Conservation (phyloP, 2,113 vertebrate species). For the Egretta garzetta region DNA sequence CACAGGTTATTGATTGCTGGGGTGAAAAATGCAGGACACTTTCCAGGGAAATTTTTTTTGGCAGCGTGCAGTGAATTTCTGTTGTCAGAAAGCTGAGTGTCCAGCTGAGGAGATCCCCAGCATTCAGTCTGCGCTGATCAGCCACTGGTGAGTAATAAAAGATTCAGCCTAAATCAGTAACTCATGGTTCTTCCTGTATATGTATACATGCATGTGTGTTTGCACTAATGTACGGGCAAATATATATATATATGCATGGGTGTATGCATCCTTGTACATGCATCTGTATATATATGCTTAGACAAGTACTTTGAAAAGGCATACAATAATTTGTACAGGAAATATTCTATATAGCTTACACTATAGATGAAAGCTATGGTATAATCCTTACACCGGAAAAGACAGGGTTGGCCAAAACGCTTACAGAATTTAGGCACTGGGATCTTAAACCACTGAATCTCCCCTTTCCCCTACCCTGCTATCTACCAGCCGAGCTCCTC, state of each 20-base stretch:
- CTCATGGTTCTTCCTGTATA: neutral
- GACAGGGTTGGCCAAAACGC: neutral
- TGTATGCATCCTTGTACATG: neutral
- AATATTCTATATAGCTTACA: neutral
- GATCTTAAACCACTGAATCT: neutral
- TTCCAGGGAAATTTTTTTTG: neutral
- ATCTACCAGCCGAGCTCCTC: neutral
- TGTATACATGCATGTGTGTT: neutral
- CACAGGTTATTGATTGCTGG: neutral
- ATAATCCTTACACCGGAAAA: neutral
- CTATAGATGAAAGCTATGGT: neutral
- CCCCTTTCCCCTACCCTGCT: neutral
- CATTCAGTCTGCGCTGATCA: neutral
- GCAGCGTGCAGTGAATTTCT: neutral
- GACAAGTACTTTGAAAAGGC: neutral
- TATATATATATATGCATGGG: neutral
- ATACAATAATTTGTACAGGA: neutral
- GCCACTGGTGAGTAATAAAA: neutral
- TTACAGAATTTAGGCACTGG: neutral
- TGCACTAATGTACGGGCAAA: neutral
- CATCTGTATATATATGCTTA: neutral
- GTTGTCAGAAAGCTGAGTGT: neutral
- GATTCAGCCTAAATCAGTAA: neutral
- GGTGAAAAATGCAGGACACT: neutral
- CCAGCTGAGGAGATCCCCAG: neutral